phyloP scores from a whole-genome alignment of 1,140 invertebrate species.

The Saxidomus purpurata region DNA sequence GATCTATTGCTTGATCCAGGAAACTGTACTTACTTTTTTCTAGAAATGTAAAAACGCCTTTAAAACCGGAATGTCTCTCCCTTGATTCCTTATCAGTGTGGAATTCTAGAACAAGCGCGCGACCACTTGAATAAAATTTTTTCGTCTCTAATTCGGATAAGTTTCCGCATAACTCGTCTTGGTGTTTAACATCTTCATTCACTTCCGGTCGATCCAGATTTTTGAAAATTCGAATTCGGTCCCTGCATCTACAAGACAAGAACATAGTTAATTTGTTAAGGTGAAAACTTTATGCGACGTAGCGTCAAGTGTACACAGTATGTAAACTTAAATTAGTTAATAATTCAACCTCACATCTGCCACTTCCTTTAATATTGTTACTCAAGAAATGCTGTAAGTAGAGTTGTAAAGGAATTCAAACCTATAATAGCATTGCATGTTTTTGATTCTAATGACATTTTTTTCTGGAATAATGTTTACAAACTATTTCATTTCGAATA shows the following conservation, averaged over 20 bases:
- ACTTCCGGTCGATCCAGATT: constrained; percentile 90
- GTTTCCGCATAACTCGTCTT: constrained; percentile 91
- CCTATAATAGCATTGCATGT: too few relatives aligned
- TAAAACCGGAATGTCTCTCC: constrained; percentile 91
- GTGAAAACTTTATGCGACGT: too few relatives aligned
- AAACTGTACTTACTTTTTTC: constrained; percentile 92
- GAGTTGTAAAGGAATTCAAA: too few relatives aligned
- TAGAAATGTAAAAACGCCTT: constrained; percentile 93
- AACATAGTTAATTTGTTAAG: not conserved
- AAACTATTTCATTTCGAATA: too few relatives aligned
- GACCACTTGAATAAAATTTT: constrained; percentile 93
- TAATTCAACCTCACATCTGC: too few relatives aligned
- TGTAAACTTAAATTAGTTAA: too few relatives aligned
- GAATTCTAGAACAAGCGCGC: constrained; percentile 93
- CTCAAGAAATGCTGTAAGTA: too few relatives aligned
- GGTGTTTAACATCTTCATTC: constrained; percentile 93
- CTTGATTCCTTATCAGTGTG: constrained; percentile 89
- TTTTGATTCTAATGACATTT: too few relatives aligned
- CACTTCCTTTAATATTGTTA: too few relatives aligned
- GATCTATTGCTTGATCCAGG: not conserved
- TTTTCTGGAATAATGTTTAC: too few relatives aligned
- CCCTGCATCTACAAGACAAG: constrained; percentile 90
- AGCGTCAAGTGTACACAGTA: too few relatives aligned
- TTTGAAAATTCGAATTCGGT: constrained; percentile 94
- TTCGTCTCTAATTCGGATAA: constrained; percentile 88